Percentiles rank a stretch among this genome's conserved stretches.
These are phyloP conservation scores for Cettia cetti DNA, from an alignment of 2,113 vertebrate genomes.

Conservation along the genomic window DNA sequence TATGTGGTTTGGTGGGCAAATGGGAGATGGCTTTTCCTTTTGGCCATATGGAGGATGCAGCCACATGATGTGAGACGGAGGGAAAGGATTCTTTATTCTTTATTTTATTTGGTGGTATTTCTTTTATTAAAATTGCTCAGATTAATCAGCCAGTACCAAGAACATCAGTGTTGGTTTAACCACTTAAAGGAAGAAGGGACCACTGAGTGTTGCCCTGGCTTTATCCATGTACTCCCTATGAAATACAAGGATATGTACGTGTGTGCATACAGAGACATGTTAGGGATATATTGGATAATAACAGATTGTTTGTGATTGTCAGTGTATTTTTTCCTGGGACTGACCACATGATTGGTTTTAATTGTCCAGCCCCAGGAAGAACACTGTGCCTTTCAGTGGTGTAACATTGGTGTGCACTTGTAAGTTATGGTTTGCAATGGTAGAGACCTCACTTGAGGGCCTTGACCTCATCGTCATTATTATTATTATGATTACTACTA, in stretches of 20 bases:
- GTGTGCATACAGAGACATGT: background rate
- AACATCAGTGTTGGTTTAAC: background rate
- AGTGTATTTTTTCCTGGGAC: background rate
- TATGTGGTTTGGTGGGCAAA: slow-evolving; percentile 90
- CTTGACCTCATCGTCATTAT: background rate
- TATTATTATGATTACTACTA: background rate
- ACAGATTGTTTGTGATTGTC: background rate
- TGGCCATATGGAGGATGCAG: slow-evolving; percentile 91
- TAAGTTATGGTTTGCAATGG: background rate
- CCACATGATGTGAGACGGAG: slow-evolving; percentile 65
- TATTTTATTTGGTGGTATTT: slow-evolving; percentile 55
- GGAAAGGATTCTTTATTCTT: slow-evolving; percentile 4
- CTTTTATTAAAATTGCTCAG: slow-evolving; percentile 10
- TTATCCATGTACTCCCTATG: background rate
- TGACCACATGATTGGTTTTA: background rate
- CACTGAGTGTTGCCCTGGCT: background rate
- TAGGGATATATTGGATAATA: background rate
- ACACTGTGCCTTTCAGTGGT: background rate
- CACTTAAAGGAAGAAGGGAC: background rate
- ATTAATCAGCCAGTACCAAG: slow-evolving; percentile 43
- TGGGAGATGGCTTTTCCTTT: slow-evolving; percentile 75
- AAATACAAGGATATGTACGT: rapidly evolving
- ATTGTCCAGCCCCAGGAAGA: background rate
- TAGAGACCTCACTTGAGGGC: background rate
- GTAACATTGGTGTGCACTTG: background rate